Evolutionary conservation across 2,113 vertebrate genomes (phyloP).

Genomic region (Ceratotherium simum): DNA sequence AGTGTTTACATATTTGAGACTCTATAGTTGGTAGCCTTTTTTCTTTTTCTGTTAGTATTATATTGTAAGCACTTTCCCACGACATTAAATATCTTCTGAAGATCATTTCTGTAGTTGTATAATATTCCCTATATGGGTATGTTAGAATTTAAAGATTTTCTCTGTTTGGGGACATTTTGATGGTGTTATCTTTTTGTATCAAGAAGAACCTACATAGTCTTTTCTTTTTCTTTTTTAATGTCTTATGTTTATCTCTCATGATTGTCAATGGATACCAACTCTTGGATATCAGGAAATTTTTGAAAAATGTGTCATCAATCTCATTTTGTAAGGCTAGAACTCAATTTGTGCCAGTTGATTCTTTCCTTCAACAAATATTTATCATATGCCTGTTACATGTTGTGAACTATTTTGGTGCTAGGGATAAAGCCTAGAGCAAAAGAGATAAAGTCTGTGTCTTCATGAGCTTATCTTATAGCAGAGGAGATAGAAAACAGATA

Average conservation of each 20-base stretch:
- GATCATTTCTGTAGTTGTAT: neutral
- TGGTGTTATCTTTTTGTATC: neutral
- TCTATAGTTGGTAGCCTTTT: neutral
- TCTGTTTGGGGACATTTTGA: neutral
- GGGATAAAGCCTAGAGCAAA: neutral
- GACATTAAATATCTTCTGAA: neutral
- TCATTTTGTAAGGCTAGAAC: neutral
- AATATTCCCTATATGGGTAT: neutral
- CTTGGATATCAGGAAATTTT: neutral
- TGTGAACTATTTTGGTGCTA: neutral
- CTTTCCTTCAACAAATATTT: neutral
- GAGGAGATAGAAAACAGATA: neutral
- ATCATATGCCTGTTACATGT: neutral
- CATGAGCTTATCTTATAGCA: neutral
- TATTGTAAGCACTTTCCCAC: neutral
- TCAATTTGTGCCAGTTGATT: neutral
- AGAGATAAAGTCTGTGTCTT: neutral
- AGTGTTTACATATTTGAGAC: neutral
- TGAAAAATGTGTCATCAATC: neutral
- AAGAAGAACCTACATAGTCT: neutral
- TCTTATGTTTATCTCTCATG: neutral
- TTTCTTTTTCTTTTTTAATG: neutral
- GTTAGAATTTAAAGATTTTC: neutral
- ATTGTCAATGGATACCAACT: neutral
- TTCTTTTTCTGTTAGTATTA: neutral